A percentile compares a stretch with the other conserved stretches of the same genome.
phyloP scores from a whole-genome alignment of 2,888 invertebrate genomes.

The Aplocera efformata region DNA sequence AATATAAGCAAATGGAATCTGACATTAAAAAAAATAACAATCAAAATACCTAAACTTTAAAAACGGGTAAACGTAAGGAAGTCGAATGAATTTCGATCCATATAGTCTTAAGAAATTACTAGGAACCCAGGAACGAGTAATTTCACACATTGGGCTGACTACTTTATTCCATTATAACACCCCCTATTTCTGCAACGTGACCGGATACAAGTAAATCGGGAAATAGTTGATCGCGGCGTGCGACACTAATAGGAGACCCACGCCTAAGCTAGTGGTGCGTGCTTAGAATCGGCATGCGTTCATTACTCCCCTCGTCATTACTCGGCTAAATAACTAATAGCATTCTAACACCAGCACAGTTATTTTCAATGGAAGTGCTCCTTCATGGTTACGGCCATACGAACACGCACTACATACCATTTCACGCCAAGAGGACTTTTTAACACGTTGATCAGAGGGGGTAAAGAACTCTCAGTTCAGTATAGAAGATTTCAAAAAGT shows the following conservation, averaged over 20 bases:
- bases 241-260: slow-evolving; percentile 16
- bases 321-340: slow-evolving; percentile 69
- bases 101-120: no score
- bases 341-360: slow-evolving; percentile 52
- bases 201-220: background rate
- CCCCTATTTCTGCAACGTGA: background rate
- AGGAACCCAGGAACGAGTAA: no score
- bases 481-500: slow-evolving; percentile 14
- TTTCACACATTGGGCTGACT: no score
- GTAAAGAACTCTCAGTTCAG: slow-evolving; percentile 20
- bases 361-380: slow-evolving; percentile 28
- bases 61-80: no score
- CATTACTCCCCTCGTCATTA: slow-evolving; percentile 74
- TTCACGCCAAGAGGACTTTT: slow-evolving; percentile 34
- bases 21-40: no score
- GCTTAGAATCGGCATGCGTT: slow-evolving; percentile 68
- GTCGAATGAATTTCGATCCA: no score
- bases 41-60: no score
- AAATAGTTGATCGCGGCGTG: background rate
- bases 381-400: slow-evolving; percentile 18
- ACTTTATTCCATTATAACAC: no score
- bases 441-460: slow-evolving; percentile 31
- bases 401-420: slow-evolving; percentile 19
- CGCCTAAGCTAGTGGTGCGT: slow-evolving; percentile 39
- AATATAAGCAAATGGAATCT: no score